Base-by-base conservation (phyloP, 2,888 invertebrate species). In the Entomobrya multifasciata region DNA sequence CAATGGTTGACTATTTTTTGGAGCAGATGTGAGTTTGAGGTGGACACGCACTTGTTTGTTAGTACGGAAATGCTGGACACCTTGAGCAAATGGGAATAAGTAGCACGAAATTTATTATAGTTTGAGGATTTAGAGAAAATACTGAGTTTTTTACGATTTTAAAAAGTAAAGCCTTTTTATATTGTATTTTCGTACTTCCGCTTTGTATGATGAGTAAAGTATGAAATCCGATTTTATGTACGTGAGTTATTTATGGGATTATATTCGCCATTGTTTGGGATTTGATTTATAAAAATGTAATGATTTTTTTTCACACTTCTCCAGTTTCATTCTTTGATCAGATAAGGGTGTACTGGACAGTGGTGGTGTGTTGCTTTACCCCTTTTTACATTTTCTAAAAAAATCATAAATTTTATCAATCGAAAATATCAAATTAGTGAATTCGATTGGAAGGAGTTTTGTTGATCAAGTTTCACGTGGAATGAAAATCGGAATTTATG, bases 371-470 rank as follows among this genome's bases (percentile, higher is more conserved):
- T 36, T 36, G 5, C 36, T 30, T 41, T 55, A 81, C 70, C 82
- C 74, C 25, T 82, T 74, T 65, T 80, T 60, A 20, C 60, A 41
- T 77, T 41, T 52, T 36, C 65, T 5, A 27, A 25, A 8, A 44
- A 17, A 79, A 72, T 70, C 81, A 81, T 81, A 81, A 82, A 74
- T 82, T 82, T 82, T 82, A 82, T 82, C 82, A 82, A 22, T n/a
- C 60, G 15, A 74, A 82, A 72, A 82, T 82, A 82, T 82, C 82
- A 82, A 82, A 60, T 87, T 87, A 82, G 82, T 87, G 82, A 82
- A 87, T 77, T 82, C 82, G 82, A 72, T 87, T 87, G 82, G 87
- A 87, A 87, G n/a, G 55, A 60, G 15, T 36, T 11, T 57, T 60
- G n/a, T 62, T 82, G 82, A 74, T 74, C 82, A 74, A 49, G 81